Conservation (phyloP, 2,888 invertebrate species). For the Noctuana brunneofusca region DNA sequence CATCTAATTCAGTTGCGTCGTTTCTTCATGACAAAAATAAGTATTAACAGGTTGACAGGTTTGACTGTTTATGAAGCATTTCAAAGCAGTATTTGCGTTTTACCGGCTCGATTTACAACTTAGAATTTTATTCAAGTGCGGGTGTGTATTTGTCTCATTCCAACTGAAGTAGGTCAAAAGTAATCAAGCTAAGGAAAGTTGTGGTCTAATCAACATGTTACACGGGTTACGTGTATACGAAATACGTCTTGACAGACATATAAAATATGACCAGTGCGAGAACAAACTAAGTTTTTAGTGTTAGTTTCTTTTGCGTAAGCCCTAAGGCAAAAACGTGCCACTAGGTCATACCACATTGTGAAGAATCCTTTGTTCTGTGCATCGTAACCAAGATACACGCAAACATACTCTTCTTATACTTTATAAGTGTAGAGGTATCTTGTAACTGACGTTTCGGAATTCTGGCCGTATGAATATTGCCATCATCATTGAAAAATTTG, state of each 20-base stretch:
- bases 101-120: too few relatives aligned
- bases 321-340: conserved; percentile 7
- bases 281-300: conserved; percentile 8
- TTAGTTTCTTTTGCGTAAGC: conserved; percentile 6
- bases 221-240: not conserved
- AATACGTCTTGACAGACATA: not conserved
- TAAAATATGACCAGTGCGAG: not conserved
- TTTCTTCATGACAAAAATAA: too few relatives aligned
- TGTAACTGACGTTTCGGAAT: too few relatives aligned
- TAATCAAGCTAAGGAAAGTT: conserved; percentile 12
- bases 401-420: not conserved
- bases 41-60: too few relatives aligned
- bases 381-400: conserved; percentile 5
- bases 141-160: not conserved
- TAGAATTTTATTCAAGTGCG: not conserved
- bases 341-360: conserved; percentile 9
- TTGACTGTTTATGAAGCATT: too few relatives aligned
- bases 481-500: too few relatives aligned
- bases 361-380: conserved; percentile 8
- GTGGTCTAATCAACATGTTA: conserved; percentile 1
- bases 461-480: too few relatives aligned
- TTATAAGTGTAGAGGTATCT: too few relatives aligned
- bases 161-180: conserved; percentile 10
- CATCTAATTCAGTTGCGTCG: too few relatives aligned
- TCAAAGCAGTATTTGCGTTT: too few relatives aligned